phyloP scores from a whole-genome alignment of 2,888 invertebrate species.

The Meganola albula region DNA sequence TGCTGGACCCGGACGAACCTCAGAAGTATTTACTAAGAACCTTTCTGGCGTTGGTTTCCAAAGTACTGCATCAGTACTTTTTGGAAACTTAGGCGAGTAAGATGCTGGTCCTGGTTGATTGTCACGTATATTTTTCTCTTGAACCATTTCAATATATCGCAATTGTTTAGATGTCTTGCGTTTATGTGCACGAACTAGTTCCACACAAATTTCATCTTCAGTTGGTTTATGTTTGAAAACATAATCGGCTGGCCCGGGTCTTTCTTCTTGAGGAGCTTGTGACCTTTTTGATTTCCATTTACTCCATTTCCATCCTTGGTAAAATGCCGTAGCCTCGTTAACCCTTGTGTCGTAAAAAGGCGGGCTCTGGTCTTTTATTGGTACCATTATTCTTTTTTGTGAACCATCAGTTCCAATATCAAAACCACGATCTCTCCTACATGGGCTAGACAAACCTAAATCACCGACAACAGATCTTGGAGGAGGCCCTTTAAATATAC shows the following conservation, averaged over 20 bases:
- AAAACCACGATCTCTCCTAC: slow-evolving; percentile 39
- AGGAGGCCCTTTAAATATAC: slow-evolving; percentile 46
- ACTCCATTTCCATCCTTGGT: slow-evolving; percentile 67
- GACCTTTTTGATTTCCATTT: slow-evolving; percentile 40
- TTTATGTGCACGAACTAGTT: slow-evolving; percentile 43
- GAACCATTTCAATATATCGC: slow-evolving; percentile 56
- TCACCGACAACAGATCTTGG: slow-evolving; percentile 29
- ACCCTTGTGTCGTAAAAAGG: slow-evolving; percentile 50
- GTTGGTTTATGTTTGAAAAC: slow-evolving; percentile 30
- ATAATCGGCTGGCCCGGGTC: slow-evolving; percentile 59
- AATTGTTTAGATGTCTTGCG: slow-evolving; percentile 51
- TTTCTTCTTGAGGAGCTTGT: slow-evolving; percentile 19
- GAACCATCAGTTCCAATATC: slow-evolving; percentile 29
- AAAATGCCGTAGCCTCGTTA: slow-evolving; percentile 48
- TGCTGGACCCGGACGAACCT: slow-evolving; percentile 47
- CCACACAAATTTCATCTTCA: slow-evolving; percentile 38
- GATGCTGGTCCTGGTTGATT: slow-evolving; percentile 49
- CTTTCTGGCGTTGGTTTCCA: slow-evolving; percentile 47
- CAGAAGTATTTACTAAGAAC: slow-evolving; percentile 31
- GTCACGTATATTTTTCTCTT: slow-evolving; percentile 44
- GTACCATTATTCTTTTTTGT: slow-evolving; percentile 25
- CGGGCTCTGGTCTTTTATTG: slow-evolving; percentile 30
- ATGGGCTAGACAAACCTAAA: slow-evolving; percentile 37
- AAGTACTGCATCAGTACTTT: slow-evolving; percentile 33
- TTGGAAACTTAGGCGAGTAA: slow-evolving; percentile 45